phyloP scores from a whole-genome alignment of 2,113 vertebrate species.

The Raja brachyura region DNA sequence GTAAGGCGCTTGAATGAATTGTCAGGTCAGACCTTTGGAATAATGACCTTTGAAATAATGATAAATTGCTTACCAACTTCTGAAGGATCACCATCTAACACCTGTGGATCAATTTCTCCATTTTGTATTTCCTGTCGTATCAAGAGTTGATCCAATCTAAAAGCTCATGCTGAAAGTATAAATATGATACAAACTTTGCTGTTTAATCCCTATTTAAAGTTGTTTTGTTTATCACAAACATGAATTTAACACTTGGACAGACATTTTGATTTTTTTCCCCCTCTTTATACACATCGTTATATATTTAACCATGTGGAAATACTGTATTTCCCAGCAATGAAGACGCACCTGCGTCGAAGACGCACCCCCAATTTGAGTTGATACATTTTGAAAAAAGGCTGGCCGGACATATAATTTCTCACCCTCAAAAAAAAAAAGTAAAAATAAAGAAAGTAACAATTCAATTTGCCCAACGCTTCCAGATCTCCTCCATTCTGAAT shows the following conservation, averaged over 20 bases:
- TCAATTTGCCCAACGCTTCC: too few relatives aligned
- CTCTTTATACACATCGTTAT: not conserved
- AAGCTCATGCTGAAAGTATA: not conserved
- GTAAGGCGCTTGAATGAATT: not conserved
- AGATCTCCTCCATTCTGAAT: too few relatives aligned
- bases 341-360: too few relatives aligned
- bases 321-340: too few relatives aligned
- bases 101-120: not conserved
- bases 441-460: too few relatives aligned
- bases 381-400: too few relatives aligned
- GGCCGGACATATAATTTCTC: too few relatives aligned
- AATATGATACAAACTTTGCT: constrained; percentile 10
- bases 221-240: not conserved
- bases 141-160: not conserved
- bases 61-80: not conserved
- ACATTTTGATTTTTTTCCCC: not conserved
- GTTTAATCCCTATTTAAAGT: constrained; percentile 6
- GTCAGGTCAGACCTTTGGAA: not conserved
- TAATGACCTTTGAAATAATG: not conserved
- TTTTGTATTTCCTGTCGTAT: not conserved
- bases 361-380: too few relatives aligned
- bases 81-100: not conserved
- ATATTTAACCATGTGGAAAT: constrained; percentile 18
- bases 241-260: not conserved
- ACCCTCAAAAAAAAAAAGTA: too few relatives aligned